Base-by-base conservation (phyloP, 2,797 vertebrate species). In the Rhabdomys pumilio region DNA sequence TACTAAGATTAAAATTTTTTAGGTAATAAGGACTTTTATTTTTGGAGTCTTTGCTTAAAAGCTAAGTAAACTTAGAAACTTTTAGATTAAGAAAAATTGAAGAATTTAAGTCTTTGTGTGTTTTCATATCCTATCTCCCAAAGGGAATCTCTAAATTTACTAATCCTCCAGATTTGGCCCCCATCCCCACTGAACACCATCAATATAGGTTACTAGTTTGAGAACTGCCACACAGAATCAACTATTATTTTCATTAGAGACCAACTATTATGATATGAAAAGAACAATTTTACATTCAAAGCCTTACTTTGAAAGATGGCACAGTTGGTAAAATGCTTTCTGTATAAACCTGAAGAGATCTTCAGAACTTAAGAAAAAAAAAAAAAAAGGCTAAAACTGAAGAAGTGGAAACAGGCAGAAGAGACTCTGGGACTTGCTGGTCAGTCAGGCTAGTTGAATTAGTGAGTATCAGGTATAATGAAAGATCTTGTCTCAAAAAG, bases 91-190 rank as follows among this genome's bases (percentile, higher is more conserved):
- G 76, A 38, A 75, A 93, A 93, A 88, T 34, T 61, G 53, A 61
- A 69, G 6, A 61, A 53, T 55, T 86, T 81, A 79, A 69, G 57
- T 90, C 17, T 72, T 93, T 3, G 19, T 92, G 44, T 93, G 53
- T n/a, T 94, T 93, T 90, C 79, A 80, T 15, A 96, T 0, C 86
- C 20, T 53, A 69, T 69, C 55, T 95, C 63, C 92, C 84, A 96
- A 96, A 89, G 20, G 29, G 57, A 29, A 77, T 77, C 89, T 96
- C 77, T 41, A 96, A 90, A 90, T 96, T 81, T 94, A n/a, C 38
- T 85, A 83, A 91, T 65, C 14, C 26, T 88, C 34, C 24, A 15
- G 79, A 89, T 91, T 15, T 61, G 80, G 50, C 44, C 72, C 13
- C 50, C 15, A 50, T 6, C 12, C 26, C 59, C 38, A 31, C 34